These are phyloP conservation scores for Pogoniulus pusillus DNA, from an alignment of 2,797 vertebrate genomes.

Conservation along the genomic window DNA sequence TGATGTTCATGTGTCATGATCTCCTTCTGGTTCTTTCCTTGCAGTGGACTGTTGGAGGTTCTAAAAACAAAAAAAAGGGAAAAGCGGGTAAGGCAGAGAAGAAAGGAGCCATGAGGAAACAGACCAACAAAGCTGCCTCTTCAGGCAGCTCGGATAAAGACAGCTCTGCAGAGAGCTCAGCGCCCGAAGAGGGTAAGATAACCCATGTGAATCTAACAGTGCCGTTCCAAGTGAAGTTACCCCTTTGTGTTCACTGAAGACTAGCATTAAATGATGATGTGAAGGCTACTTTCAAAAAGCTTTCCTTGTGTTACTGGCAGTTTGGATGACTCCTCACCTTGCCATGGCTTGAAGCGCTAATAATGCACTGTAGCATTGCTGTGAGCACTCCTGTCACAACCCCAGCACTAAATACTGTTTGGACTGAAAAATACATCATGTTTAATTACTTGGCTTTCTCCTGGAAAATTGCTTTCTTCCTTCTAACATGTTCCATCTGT, in stretches of 20 bases:
- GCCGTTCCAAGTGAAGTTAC: not conserved
- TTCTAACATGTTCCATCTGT: not conserved
- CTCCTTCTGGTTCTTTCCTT: constrained; percentile 29
- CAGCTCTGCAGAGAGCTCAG: constrained; percentile 95
- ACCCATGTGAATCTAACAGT: not conserved
- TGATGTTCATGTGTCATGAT: not conserved
- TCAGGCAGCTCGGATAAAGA: constrained; percentile 96
- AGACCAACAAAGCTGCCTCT: constrained; percentile 88
- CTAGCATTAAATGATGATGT: not conserved
- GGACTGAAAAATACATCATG: not conserved
- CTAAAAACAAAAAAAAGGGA: constrained; percentile 96
- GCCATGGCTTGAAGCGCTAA: not conserved
- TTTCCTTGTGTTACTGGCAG: not conserved
- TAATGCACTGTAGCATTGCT: not conserved
- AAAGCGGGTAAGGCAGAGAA: constrained; percentile 93
- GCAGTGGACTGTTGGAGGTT: constrained; percentile 97
- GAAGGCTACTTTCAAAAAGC: not conserved
- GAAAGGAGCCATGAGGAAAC: constrained; percentile 90
- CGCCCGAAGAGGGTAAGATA: constrained; percentile 93
- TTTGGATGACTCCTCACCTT: not conserved
- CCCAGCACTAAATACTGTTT: not conserved
- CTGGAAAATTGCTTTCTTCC: not conserved
- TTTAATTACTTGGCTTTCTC: not conserved
- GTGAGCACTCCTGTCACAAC: not conserved
- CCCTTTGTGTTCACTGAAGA: not conserved